A percentile compares a stretch with the other conserved stretches of the same genome.
These are phyloP conservation scores for Phallusia fumigata DNA, from an alignment of 23 tunicate genomes.

Conservation along the genomic window DNA sequence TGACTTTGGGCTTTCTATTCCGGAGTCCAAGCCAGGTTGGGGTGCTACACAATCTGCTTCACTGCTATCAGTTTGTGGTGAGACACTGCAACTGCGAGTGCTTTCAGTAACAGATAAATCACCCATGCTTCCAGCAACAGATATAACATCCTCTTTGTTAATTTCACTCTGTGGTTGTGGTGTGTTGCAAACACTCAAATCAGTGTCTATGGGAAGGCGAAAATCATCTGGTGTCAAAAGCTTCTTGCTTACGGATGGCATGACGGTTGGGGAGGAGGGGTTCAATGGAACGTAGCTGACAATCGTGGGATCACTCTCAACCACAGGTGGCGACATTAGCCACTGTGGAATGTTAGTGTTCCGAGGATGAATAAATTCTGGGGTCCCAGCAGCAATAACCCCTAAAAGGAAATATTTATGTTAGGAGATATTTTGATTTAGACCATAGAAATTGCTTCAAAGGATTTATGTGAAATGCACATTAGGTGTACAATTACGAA, in stretches of 20 bases:
- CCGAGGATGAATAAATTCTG: constrained; percentile 84
- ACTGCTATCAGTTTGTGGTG: not conserved
- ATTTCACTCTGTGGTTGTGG: too few species aligned
- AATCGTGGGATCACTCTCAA: constrained; percentile 30
- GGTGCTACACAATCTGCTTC: not conserved
- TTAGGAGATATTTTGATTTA: not conserved
- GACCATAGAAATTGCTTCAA: not conserved
- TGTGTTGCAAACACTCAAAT: not conserved
- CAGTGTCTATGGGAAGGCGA: not conserved
- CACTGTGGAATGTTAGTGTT: constrained; percentile 73
- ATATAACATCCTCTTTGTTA: too few species aligned
- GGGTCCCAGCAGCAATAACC: constrained; percentile 45
- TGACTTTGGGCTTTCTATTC: constrained; percentile 28
- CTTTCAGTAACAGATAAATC: too few species aligned
- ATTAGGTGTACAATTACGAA: not conserved
- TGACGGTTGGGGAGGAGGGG: not conserved
- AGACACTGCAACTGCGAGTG: not conserved
- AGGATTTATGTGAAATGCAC: not conserved
- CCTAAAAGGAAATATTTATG: constrained; percentile 4
- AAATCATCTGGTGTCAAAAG: constrained; percentile 47
- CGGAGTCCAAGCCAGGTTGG: constrained; percentile 13
- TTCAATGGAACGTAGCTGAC: constrained; percentile 45
- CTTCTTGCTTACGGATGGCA: constrained; percentile 17
- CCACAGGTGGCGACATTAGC: constrained; percentile 85
- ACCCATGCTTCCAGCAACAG: too few species aligned